Conservation (phyloP, 2,113 vertebrate species). For the Neodontobutis hainanensis region DNA sequence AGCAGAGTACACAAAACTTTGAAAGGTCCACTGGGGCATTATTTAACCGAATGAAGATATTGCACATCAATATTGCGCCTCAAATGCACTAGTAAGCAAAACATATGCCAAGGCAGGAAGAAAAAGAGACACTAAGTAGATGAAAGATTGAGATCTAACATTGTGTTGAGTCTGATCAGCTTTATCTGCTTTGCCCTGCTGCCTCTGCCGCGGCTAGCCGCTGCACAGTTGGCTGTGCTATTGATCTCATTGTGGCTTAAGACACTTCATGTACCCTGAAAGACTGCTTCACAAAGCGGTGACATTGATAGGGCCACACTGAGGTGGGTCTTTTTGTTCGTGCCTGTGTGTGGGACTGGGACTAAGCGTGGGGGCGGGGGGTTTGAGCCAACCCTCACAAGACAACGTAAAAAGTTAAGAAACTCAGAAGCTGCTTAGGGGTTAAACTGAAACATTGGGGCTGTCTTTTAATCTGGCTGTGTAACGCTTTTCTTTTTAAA, state of each 20-base stretch:
- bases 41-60: conserved; percentile 57
- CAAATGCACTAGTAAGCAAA: conserved; percentile 14
- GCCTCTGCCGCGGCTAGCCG: conserved; percentile 35
- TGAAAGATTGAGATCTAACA: conserved; percentile 70
- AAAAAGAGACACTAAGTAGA: conserved; percentile 49
- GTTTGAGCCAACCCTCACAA: conserved; percentile 63
- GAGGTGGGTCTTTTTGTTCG: conserved; percentile 77
- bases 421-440: conserved; percentile 46
- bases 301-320: conserved; percentile 80
- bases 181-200: conserved; percentile 57
- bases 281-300: conserved; percentile 74
- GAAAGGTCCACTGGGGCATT: conserved; percentile 70
- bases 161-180: conserved; percentile 53
- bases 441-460: conserved; percentile 58
- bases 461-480: conserved; percentile 32
- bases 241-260: conserved; percentile 79
- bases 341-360: conserved; percentile 74
- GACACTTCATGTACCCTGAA: conserved; percentile 81
- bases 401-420: conserved; percentile 58
- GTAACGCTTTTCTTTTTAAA: conserved; percentile 45
- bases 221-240: conserved; percentile 69
- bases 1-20: conserved; percentile 79
- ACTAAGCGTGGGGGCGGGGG: conserved; percentile 64
- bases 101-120: conserved; percentile 31
- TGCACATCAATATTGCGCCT: conserved; percentile 57